Evolutionary conservation across 2,113 vertebrate genomes (phyloP).

Genomic region (Cynopterus brachyotis): DNA sequence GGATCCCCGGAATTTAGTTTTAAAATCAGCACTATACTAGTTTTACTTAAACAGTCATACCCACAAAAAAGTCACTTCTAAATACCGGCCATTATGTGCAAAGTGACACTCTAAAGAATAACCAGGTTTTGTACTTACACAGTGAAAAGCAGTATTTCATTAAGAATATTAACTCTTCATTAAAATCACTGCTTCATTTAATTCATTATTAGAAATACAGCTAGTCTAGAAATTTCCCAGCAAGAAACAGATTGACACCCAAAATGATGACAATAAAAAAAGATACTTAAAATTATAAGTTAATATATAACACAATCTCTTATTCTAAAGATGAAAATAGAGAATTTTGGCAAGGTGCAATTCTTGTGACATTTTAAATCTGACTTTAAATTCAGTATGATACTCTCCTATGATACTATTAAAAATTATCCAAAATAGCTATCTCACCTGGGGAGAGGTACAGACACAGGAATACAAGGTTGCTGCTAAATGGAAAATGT

Average conservation of each 20-base stretch:
- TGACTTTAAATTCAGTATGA: neutral
- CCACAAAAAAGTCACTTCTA: neutral
- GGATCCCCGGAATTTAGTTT: neutral
- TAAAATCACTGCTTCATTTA: neutral
- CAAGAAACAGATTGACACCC: neutral
- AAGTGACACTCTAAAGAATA: neutral
- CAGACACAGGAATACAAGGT: conserved; percentile 85
- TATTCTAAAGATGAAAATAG: neutral
- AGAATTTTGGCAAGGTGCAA: neutral
- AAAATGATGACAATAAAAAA: neutral
- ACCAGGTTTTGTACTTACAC: neutral
- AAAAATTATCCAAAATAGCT: conserved; percentile 36
- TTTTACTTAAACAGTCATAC: neutral
- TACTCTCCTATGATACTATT: conserved; percentile 53
- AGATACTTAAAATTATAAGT: neutral
- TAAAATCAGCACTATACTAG: neutral
- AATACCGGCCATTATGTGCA: neutral
- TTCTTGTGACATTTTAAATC: neutral
- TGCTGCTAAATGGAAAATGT: conserved; percentile 84
- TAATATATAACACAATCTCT: neutral
- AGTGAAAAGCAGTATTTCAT: neutral
- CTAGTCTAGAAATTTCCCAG: neutral
- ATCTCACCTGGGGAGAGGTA: conserved; percentile 80
- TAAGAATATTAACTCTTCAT: neutral
- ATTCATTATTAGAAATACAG: neutral